Base-by-base conservation (phyloP, 2,113 vertebrate species). In the Equus przewalskii region DNA sequence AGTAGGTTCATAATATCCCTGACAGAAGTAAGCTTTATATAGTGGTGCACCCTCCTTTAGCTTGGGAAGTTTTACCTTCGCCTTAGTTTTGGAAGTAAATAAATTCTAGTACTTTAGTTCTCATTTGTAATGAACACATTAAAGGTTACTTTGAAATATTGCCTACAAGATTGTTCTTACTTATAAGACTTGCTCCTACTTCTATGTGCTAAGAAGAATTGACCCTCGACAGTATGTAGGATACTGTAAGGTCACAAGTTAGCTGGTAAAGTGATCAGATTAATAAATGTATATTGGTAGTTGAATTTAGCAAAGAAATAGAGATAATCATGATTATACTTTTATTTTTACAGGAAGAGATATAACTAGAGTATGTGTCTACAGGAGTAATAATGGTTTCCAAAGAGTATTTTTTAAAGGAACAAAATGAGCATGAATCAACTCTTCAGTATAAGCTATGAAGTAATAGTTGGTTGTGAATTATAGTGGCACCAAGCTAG, bases 321-420 rank as follows among this genome's bases (percentile, higher is more conserved):
- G 98, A 98, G 98, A 98, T 98, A 96, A 98, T 97, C 95, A 95
- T 95, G 98, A 98, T 95, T 98, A 97, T 96, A 93, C 91, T 98
- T 98, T 96, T 97, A 98, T 98, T 98, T 98, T 98, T 98, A 96
- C 97, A 98, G 98, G 97, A 99, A 98, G 97, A 99, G 98, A 97
- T 97, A 96, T 98, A 96, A 95, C 83, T 98, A 98, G 97, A 98
- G 96, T 98, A 97, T 99, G 98, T 99, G 99, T 99, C 98, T 98
- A 98, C 98, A 98, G 98, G 98, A 99, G 97, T 97, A 98, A 98
- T 98, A 98, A 98, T 98, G 98, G 98, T 99, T 99, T 99, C 99
- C 99, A 99, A 99, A 99, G 99, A 99, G 98, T 99, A 98, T 99
- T 99, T 99, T 98, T 99, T 98, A 99, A 98, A 98, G 98, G 98